A percentile compares a stretch with the other conserved stretches of the same genome.
Evolutionary conservation across 2,113 vertebrate species (phyloP).

Genomic region (Danionella cerebrum): DNA sequence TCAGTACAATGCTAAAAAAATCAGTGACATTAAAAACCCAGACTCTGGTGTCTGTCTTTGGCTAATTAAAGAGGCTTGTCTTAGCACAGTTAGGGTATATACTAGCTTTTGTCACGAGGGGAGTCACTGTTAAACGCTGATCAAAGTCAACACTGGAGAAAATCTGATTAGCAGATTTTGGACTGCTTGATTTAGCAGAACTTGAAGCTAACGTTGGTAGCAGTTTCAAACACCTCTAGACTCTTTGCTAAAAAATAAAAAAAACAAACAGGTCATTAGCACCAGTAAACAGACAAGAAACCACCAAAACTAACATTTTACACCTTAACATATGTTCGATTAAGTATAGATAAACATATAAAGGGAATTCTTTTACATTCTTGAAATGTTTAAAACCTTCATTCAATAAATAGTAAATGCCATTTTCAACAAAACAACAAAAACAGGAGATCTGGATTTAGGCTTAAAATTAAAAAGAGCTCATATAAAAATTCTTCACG

Average conservation of each 20-base stretch:
- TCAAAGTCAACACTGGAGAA: neutral
- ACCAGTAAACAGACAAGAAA: too few species aligned
- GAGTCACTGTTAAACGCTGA: neutral
- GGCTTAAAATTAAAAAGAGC: too few species aligned
- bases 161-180: neutral
- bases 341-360: too few species aligned
- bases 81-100: neutral
- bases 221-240: neutral
- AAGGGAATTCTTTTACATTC: too few species aligned
- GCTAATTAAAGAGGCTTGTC: constrained; percentile 26
- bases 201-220: constrained; percentile 11
- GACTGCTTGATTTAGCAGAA: neutral
- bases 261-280: neutral
- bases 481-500: too few species aligned
- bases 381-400: too few species aligned
- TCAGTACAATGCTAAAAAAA: constrained; percentile 32
- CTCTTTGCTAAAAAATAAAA: neutral
- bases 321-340: too few species aligned
- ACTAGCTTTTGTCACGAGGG: neutral
- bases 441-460: too few species aligned
- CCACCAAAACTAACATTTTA: too few species aligned
- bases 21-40: constrained; percentile 27
- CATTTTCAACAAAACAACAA: too few species aligned
- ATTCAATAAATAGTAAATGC: too few species aligned
- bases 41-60: neutral